Base-by-base conservation (phyloP, 2,888 invertebrate species). In the Rhagium mordax region DNA sequence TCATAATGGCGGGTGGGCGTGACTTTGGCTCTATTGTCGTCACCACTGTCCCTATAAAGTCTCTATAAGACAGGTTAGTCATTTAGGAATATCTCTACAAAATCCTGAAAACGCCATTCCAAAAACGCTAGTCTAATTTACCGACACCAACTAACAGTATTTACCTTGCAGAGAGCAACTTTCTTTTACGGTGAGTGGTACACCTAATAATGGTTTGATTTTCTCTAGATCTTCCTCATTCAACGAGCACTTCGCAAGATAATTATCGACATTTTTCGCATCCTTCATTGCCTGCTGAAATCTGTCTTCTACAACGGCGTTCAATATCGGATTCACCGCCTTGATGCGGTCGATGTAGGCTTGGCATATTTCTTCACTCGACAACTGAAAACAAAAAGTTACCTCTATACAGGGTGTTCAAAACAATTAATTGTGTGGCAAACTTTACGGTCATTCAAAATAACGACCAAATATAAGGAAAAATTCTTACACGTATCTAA, bases 171-270 rank as follows among this genome's bases (percentile, higher is more conserved):
- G 88, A 0, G 91, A 91, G 81, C 96, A 94, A 79, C 94, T 93
- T 86, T 96, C 95, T 85, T 96, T 96, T 0, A 94, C 92, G 2
- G 95, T 95, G 55, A 95, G 90, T 0, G 96, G 96, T 16, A 96
- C 91, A 0, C 96, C 96, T 0, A 96, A 88, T 66, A 96, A 87
- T 0, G 96, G 96, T 76, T 91, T 84, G 90, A 16, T 89, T 88
- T 80, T 80, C 65, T 81, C 73, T 41, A 83, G 59, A 71, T 85
- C 83, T 55, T 80, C 74, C 24, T 78, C 66, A 21, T 60, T 78
- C n/a, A 81, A 47, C 13, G 76, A 74, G 21, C 80, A 77, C 5
- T 78, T 81, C 62, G 74, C 71, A 20, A 85, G 66, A 74, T 82
- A 85, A 51, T 70, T 89, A 86, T 96, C 96, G 1, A 94, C 92